Base-by-base conservation (phyloP, 2,797 vertebrate genomes). In the Thamnophis elegans region DNA sequence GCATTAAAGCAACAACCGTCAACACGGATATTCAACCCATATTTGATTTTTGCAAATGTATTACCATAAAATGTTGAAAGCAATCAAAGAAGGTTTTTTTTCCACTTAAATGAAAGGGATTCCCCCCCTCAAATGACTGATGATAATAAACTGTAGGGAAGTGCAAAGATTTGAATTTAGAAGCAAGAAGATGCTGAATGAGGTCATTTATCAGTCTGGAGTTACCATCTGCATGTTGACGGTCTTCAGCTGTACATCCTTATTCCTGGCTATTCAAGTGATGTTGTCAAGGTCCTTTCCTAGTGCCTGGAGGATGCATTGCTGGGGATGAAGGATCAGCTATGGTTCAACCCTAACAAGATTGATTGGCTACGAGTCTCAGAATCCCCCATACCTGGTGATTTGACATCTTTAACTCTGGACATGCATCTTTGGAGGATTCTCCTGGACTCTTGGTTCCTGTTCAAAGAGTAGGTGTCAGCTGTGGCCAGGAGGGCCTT, bases 1-100 rank as follows among this genome's bases (percentile, higher is more conserved):
- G 47, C 91, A 92, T 10, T 10, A 20, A 95, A 92, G 82, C 65
- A 51, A 78, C 32, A 60, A 94, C 92, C 91, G 93, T 42, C 85
- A 92, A 5, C 47, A 90, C 87, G 95, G 47, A 91, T 5, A 92
- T 92, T 87, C 14, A 86, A 91, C 88, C 28, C 73, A 89, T 56
- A 55, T 90, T 90, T 90, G 86, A 1, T 54, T 90, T 93, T 36
- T 0, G 13, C 59, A 73, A 86, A 32, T 16, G 0, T 90, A 94
- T 91, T 25, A 22, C 4, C 4, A 93, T 60, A 36, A 12, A 90
- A 62, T 53, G 5, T 26, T 86, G 68, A 18, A 22, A 20, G 90
- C 32, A 62, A 85, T 85, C 65, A 89, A 68, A 9, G 16, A 36
- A 14, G 28, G 55, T 42, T 42, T 18, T 55, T 55, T 56, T 16